Evolutionary conservation across 2,113 vertebrate species (phyloP), one percentile per base, ranked within the genome.

Genomic region (Chrysemys picta): DNA sequence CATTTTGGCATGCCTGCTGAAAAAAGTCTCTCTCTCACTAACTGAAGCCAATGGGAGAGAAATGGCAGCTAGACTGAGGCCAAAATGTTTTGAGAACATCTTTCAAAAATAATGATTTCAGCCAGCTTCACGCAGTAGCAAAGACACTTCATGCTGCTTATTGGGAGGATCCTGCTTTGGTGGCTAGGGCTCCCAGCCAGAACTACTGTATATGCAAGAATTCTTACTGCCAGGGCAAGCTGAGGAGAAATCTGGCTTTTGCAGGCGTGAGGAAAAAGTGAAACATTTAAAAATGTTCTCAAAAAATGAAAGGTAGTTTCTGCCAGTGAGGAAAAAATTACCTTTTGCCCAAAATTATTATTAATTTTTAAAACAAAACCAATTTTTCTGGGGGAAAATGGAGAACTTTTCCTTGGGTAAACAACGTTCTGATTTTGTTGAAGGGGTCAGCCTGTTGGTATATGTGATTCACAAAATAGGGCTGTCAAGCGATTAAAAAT

Each of bases 21-120:
- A 27, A 31, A 72, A 85, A 35, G 85, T 7, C 91, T 90, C 49
- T 56, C 56, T 85, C 93, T 54, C 42, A 75, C 24, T 35, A 47
- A 57, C 72, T 87, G 38, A 85, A 10, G 25, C 11, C 0, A 0
- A 88, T 13, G 89, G 50, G 42, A 89, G 69, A 95, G 85, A 92
- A 96, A 95, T n/a, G 17, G 17, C 25, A 81, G 38, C 21, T 76
- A 79, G 8, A 50, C 19, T n/a, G 65, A 93, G n/a, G 31, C 82
- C 65, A 94, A 54, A 94, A 89, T 4, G 47, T 79, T 95, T 89
- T 59, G 14, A 92, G 52, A 94, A 72, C 0, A 3, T 47, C 22
- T 96, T 85, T 76, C 53, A 42, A 80, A 90, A 96, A 89, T 76
- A 94, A 93, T 42, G n/a, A 42, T 47, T 85, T 92, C 81, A 3